Evolutionary conservation across 2,113 vertebrate genomes (phyloP), one percentile per base, ranked within the genome.

Genomic region (Paratilapia polleni): DNA sequence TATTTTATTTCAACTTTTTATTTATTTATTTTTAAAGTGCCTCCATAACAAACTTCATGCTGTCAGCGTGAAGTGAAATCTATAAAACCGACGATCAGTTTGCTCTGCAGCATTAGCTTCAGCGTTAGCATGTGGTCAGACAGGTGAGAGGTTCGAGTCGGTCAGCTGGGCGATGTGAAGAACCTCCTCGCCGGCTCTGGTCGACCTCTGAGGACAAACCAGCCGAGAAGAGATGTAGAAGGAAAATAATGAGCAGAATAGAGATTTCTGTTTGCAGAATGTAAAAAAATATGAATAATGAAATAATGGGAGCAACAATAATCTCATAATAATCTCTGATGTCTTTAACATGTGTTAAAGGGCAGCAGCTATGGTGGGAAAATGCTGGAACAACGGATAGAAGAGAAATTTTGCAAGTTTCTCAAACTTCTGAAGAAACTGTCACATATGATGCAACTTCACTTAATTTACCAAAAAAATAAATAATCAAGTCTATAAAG

Each of bases 141-240:
- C 26, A 62, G 77, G 60, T 63, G 9, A 36, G 28, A 20, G 20
- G 22, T 59, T 43, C 17, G 4, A 43, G 0, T 17, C 12, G 43
- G 24, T 95, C 90, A 96, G 74, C 70, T 95, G 47, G 94, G 95
- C 1, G 95, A 95, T 1, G 95, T 93, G 88, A 96, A 96, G 87
- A 96, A 95, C 58, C 89, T 94, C 62, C 81, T 91, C 2, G 82
- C 83, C 0, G 81, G 66, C 31, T 95, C 91, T 13, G 77, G 63
- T 85, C 12, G 89, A 56, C 84, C 91, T 66, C 95, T 95, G 87
- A 24, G 26, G 57, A 87, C 1, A 80, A n/a, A 28, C 12, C 24
- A 56, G 31, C 28, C 12, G 28, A 26, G 4, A 15, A 14, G 14
- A 47, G 13, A 54, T n/a, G 31, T 14, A 2, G 19, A 43, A 17